Evolutionary conservation across 2,113 vertebrate species (phyloP), one percentile per base, ranked within the genome.

Genomic region (Indri indri): DNA sequence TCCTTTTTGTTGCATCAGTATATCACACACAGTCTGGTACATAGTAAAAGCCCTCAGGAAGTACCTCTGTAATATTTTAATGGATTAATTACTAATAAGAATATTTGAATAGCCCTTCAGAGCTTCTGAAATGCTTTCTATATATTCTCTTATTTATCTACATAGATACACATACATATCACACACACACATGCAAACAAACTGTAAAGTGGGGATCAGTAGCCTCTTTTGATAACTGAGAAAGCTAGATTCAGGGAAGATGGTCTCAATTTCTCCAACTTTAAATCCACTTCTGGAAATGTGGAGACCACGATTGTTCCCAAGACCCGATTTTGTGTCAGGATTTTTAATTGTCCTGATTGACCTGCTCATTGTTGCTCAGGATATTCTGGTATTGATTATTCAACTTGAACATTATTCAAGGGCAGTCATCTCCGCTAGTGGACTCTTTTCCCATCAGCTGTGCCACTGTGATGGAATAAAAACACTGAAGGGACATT

Each of bases 51-150:
- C 9, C 63, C n/a, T 74, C 37, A 13, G 20, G 27, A 82, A 90
- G 22, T 45, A 66, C 59, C 59, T 93, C 18, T 68, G 23, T 52
- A 90, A 80, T 18, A 54, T 42, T 50, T 71, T 20, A 85, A 61
- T 86, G 11, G 12, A 68, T 37, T 8, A 20, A 63, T 34, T 16
- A 86, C n/a, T 34, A 84, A 88, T 40, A 66, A 42, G 13, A 83
- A 93, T 88, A 82, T 47, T 32, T 80, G 10, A 23, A 54, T 27
- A 92, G 23, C 8, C 50, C 8, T 47, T n/a, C 70, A 83, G 37
- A 88, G 30, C 22, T 88, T 85, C 40, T 50, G 5, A 71, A 20
- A n/a, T 80, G 79, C 34, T 76, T 90, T 81, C 63, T 81, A 76
- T 27, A 32, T 0, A 81, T 77, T 76, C 25, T 85, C 40, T 71